Base-by-base conservation (phyloP, 2,888 invertebrate genomes). In the Cryptocephalus primarius region DNA sequence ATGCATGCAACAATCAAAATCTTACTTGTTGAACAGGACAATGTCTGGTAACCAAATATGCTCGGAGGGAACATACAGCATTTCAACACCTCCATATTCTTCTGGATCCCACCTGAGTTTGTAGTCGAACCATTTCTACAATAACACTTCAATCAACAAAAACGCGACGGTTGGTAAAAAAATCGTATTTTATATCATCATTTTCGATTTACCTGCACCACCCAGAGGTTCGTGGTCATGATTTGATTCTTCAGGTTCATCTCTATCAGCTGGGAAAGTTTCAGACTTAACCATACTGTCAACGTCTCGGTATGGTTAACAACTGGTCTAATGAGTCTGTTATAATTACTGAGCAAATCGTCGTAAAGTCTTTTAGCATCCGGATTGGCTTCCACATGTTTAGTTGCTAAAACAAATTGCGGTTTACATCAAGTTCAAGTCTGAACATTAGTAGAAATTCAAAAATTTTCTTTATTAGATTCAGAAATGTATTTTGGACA, bases 1-100 rank as follows among this genome's bases (percentile, higher is more conserved):
- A 34, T 36, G 36, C 12, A 6, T 36, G 12, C 36, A 36, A 12
- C n/a, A 36, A 10, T 38, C 13, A 44, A 9, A 1, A 1, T 40
- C 74, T 84, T 81, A 90, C 76, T 91, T 91, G 64, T 91, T 91
- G 61, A 88, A 90, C 4, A 90, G 75, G n/a, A 90, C 93, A 55
- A 96, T 92, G 64, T 96, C 96, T 0, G 96, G 95, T 31, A 93
- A 74, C 95, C 95, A 96, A 63, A 96, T 92, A 64, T 93, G 90
- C 67, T 95, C 93, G 0, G 95, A 93, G 1, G 95, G 95, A 11
- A 96, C 93, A 60, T 90, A 89, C 42, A 91, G 71, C 83, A 88
- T 88, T 67, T 90, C 88, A 0, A 92, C 82, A 0, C 91, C 92
- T 0, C 91, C 92, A 60, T 92, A 93, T 58, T 92, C 90, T 45